phyloP scores from a whole-genome alignment of 1,140 invertebrate species.

The Papilio glaucus region DNA sequence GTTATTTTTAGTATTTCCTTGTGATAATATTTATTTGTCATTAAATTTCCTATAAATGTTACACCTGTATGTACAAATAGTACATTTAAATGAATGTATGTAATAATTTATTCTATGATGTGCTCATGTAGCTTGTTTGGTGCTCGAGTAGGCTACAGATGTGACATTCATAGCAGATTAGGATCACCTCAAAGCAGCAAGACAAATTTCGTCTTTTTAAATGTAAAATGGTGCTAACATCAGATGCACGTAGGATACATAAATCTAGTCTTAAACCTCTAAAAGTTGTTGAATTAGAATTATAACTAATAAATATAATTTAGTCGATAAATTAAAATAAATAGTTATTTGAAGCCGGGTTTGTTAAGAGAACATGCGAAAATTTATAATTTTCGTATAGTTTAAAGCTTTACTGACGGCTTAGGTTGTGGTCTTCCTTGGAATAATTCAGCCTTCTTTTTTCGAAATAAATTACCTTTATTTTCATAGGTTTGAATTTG shows the following conservation, averaged over 20 bases:
- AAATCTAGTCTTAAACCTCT: constrained; percentile 8
- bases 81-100: constrained; percentile 37
- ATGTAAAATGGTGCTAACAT: not conserved
- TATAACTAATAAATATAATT: not conserved
- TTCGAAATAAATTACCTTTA: too few relatives aligned
- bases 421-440: too few relatives aligned
- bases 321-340: not conserved
- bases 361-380: not conserved
- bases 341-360: not conserved
- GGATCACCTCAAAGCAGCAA: not conserved
- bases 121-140: too few relatives aligned
- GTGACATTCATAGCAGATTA: too few relatives aligned
- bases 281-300: not conserved
- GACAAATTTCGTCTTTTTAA: not conserved
- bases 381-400: not conserved
- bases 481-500: too few relatives aligned
- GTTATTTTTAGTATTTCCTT: constrained; percentile 36
- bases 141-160: not conserved
- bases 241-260: not conserved
- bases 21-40: constrained; percentile 40
- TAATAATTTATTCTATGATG: too few relatives aligned
- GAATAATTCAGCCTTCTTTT: too few relatives aligned
- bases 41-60: constrained; percentile 36
- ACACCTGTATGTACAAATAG: constrained; percentile 46
- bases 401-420: too few relatives aligned